Evolutionary conservation across 1,140 invertebrate species (phyloP).

Genomic region (Zeugodacus cucurbitae): DNA sequence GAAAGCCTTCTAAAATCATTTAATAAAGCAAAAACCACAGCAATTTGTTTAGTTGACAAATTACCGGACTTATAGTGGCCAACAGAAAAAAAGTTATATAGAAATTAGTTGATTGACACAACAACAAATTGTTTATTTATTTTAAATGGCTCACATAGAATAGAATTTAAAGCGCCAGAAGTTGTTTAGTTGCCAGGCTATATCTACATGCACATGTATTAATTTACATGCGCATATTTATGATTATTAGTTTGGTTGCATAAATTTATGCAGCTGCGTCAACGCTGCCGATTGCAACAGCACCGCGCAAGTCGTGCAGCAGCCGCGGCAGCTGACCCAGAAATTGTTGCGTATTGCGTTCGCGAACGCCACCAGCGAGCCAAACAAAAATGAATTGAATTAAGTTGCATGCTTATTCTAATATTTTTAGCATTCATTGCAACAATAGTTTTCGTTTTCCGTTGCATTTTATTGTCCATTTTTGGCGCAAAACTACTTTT

Average conservation of each 20-base stretch:
- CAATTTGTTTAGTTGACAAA: not conserved
- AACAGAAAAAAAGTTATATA: not conserved
- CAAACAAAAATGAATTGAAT: not conserved
- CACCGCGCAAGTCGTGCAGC: not conserved
- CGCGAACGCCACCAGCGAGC: not conserved
- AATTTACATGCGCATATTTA: not conserved
- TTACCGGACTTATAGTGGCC: not conserved
- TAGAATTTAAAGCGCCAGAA: not conserved
- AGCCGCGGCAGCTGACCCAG: not conserved
- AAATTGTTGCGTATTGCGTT: constrained; percentile 15
- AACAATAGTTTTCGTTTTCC: not conserved
- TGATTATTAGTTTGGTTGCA: not conserved
- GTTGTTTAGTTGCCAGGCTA: not conserved
- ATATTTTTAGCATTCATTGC: not conserved
- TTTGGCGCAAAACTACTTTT: not conserved
- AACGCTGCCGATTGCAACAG: constrained; percentile 21
- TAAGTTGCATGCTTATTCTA: not conserved
- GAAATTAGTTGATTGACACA: not conserved
- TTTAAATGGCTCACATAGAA: not conserved
- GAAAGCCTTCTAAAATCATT: not conserved
- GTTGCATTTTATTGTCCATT: not conserved
- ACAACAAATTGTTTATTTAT: not conserved
- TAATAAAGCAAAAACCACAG: too few relatives aligned
- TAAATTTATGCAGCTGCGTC: constrained; percentile 32
- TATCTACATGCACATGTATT: not conserved